Conservation (phyloP, 2,113 vertebrate genomes). For the Protobothrops mucrosquamatus region DNA sequence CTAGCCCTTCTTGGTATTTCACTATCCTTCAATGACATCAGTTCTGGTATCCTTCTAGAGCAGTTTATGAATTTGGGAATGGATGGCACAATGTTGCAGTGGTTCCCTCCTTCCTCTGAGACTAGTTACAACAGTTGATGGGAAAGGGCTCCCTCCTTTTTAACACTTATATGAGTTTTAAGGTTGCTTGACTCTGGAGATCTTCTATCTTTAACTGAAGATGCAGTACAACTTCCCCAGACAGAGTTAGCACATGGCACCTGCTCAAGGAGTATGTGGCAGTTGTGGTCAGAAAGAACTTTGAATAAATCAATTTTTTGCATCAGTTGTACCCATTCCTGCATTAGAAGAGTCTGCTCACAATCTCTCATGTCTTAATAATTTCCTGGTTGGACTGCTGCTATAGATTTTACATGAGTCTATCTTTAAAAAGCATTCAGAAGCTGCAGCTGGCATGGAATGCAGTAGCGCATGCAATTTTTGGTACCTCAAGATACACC, state of each 20-base stretch:
- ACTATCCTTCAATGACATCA: not conserved
- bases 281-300: not conserved
- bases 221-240: not conserved
- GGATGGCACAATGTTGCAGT: not conserved
- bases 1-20: not conserved
- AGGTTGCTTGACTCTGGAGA: not conserved
- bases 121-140: not conserved
- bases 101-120: not conserved
- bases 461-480: not conserved
- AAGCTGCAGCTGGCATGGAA: not conserved
- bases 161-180: not conserved
- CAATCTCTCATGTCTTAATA: not conserved
- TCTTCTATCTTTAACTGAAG: not conserved
- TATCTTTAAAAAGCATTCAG: not conserved
- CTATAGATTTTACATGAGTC: not conserved
- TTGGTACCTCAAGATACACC: not conserved
- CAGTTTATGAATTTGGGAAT: not conserved
- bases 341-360: not conserved
- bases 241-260: not conserved
- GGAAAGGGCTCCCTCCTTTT: not conserved
- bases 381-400: not conserved
- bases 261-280: not conserved
- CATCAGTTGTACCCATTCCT: not conserved
- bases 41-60: not conserved
- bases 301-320: not conserved